phyloP scores from a whole-genome alignment of 2,888 invertebrate species.

The Auanema sp. region DNA sequence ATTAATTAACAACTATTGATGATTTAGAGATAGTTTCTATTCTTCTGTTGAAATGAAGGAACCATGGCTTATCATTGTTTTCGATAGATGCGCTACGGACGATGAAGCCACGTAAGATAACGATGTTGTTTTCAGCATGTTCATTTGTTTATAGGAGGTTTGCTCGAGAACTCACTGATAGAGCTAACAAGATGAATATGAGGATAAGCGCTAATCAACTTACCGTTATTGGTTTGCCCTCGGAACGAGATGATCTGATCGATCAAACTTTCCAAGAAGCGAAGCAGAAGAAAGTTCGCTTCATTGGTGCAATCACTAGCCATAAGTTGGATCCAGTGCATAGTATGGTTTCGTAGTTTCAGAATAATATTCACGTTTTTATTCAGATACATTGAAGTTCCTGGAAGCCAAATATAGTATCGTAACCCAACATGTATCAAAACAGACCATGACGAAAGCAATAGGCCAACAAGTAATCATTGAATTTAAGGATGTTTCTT shows the following conservation, averaged over 20 bases:
- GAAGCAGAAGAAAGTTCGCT: conserved; percentile 11
- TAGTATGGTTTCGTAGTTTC: conserved; percentile 6
- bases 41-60: conserved; percentile 5
- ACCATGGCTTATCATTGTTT: conserved; percentile 8
- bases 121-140: background rate
- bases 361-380: background rate
- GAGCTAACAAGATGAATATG: background rate
- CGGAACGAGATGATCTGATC: conserved; percentile 6
- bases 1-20: background rate
- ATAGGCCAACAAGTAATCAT: background rate
- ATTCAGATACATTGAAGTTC: conserved; percentile 22
- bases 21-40: conserved; percentile 5
- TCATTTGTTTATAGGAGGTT: background rate
- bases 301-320: conserved; percentile 27
- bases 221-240: background rate
- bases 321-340: conserved; percentile 30
- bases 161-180: background rate
- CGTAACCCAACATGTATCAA: conserved; percentile 32
- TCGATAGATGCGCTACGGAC: conserved; percentile 12
- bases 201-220: background rate
- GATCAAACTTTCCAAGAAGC: conserved; percentile 15
- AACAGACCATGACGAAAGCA: conserved; percentile 24
- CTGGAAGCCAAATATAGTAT: conserved; percentile 32
- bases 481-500: background rate
- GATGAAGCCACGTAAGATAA: conserved; percentile 14